phyloP scores from a whole-genome alignment of 2,888 invertebrate genomes.

The Anorthoa munda region DNA sequence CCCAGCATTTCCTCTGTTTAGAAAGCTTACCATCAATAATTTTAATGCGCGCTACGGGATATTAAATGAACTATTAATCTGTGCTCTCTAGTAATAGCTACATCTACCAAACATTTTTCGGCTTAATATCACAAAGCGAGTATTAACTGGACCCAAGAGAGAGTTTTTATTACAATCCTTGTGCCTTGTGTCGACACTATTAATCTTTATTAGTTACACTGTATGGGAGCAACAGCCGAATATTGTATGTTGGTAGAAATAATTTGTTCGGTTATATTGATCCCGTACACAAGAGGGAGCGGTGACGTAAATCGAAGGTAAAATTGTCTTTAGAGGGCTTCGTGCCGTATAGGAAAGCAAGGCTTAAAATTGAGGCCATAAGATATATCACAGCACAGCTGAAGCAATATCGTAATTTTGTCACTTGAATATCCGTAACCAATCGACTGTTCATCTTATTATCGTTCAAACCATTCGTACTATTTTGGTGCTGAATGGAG shows the following conservation, averaged over 20 bases:
- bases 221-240: conserved; percentile 48
- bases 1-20: conserved; percentile 24
- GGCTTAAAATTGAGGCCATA: conserved; percentile 26
- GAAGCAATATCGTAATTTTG: conserved; percentile 37
- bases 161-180: conserved; percentile 73
- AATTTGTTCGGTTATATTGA: conserved; percentile 42
- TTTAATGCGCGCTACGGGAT: conserved; percentile 45
- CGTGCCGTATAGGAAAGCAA: conserved; percentile 33
- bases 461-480: not conserved
- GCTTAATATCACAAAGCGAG: conserved; percentile 67
- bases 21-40: conserved; percentile 43
- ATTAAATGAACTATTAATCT: conserved; percentile 58
- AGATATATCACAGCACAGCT: conserved; percentile 20
- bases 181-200: conserved; percentile 70
- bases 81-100: conserved; percentile 41
- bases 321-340: conserved; percentile 23
- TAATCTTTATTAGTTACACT: conserved; percentile 77
- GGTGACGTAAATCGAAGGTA: conserved; percentile 41
- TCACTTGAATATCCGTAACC: conserved; percentile 36
- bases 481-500: conserved; percentile 17
- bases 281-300: conserved; percentile 22
- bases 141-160: conserved; percentile 73
- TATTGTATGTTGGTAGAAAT: conserved; percentile 42
- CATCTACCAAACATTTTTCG: conserved; percentile 57
- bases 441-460: conserved; percentile 43